Conservation (phyloP, 1,140 invertebrate species). For the Archegozetes longisetosus region DNA sequence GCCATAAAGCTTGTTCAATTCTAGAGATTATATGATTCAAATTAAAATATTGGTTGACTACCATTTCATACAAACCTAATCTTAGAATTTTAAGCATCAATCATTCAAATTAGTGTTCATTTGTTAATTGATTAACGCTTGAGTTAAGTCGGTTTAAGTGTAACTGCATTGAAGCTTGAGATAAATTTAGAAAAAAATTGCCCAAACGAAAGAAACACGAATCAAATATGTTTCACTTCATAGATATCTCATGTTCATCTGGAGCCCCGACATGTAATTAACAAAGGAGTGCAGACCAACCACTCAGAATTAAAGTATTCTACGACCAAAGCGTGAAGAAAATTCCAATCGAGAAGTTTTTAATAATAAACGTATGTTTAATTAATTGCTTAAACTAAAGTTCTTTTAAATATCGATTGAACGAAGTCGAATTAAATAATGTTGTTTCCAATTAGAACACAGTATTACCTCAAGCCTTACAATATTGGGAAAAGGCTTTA, state of each 20-base stretch:
- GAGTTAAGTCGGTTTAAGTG: no score
- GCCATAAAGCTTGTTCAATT: no score
- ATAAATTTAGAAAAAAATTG: no score
- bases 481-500: slow-evolving; percentile 80
- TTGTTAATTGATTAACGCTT: no score
- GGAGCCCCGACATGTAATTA: slow-evolving; percentile 55
- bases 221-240: no score
- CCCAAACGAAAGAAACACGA: no score
- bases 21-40: no score
- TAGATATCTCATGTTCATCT: slow-evolving; percentile 63
- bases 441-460: slow-evolving; percentile 50
- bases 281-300: slow-evolving; percentile 68
- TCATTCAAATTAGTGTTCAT: no score
- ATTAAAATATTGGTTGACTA: no score
- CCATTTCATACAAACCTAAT: no score
- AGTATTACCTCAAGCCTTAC: slow-evolving; percentile 71
- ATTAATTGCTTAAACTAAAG: background rate
- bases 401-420: background rate
- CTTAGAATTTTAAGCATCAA: no score
- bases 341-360: slow-evolving; percentile 64
- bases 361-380: slow-evolving; percentile 67
- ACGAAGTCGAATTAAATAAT: background rate
- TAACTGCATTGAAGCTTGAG: no score
- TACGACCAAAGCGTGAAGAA: slow-evolving; percentile 78
- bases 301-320: slow-evolving; percentile 65